These are phyloP conservation scores for Platorchestia sp. DNA, from an alignment of 1,140 invertebrate species.

Conservation along the genomic window DNA sequence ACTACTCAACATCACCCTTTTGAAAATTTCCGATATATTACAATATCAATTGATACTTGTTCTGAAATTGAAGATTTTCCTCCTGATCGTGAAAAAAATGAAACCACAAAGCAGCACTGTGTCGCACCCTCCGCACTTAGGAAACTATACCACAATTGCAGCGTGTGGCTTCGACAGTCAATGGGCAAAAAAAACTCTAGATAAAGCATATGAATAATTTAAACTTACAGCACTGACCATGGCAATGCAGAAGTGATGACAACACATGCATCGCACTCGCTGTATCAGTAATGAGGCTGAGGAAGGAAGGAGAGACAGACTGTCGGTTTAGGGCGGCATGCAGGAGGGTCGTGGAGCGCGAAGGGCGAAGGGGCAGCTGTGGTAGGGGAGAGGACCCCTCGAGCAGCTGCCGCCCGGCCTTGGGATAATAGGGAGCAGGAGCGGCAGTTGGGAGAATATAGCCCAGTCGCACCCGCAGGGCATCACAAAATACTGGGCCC, in stretches of 20 bases:
- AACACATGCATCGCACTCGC: not conserved
- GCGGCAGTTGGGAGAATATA: not conserved
- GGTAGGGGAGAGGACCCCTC: not conserved
- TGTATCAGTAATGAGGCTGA: not conserved
- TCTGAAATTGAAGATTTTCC: not conserved
- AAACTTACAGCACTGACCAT: not conserved
- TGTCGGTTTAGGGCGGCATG: not conserved
- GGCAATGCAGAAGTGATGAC: not conserved
- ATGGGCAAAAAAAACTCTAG: too few species aligned
- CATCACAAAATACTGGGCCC: not conserved
- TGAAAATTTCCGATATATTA: not conserved
- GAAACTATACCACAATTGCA: too few species aligned
- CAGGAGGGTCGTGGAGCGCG: not conserved
- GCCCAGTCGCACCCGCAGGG: not conserved
- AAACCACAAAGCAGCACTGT: not conserved
- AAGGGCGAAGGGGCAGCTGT: not conserved
- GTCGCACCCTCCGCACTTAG: not conserved
- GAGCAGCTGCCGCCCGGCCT: not conserved
- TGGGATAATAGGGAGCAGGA: not conserved
- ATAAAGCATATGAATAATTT: too few species aligned
- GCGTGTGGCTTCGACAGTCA: too few species aligned
- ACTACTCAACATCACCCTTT: not conserved
- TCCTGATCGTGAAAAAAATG: not conserved
- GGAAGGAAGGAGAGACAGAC: not conserved
- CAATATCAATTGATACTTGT: not conserved